Percentiles rank a stretch among this genome's conserved stretches.
Evolutionary conservation across 2,888 invertebrate genomes (phyloP).

Genomic region (Scaptomyza reducta): DNA sequence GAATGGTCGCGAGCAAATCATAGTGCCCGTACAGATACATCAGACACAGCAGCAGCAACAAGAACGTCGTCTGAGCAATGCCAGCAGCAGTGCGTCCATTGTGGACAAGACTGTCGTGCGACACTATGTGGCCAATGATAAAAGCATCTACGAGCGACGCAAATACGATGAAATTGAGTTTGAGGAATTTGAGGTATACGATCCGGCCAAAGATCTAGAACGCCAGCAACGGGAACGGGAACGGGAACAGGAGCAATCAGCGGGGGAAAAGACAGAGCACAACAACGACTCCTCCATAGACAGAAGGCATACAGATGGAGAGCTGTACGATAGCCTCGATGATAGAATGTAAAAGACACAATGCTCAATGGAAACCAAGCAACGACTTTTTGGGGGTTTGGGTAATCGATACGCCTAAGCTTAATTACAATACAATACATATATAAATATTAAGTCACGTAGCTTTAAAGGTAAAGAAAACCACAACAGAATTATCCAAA

Average conservation of each 20-base stretch:
- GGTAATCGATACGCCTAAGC: constrained; percentile 38
- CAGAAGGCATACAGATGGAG: constrained; percentile 40
- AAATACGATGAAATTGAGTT: constrained; percentile 94
- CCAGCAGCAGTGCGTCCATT: constrained; percentile 71
- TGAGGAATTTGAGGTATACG: constrained; percentile 91
- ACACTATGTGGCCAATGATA: constrained; percentile 87
- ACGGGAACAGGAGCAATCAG: constrained; percentile 29
- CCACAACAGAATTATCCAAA: constrained; percentile 56
- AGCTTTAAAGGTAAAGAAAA: constrained; percentile 52
- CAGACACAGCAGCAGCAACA: constrained; percentile 41
- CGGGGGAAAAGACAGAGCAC: constrained; percentile 11
- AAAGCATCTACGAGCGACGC: constrained; percentile 86
- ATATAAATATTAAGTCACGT: constrained; percentile 25
- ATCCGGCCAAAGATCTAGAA: constrained; percentile 81
- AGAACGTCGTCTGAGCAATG: constrained; percentile 68
- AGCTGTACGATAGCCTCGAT: constrained; percentile 81
- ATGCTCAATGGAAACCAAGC: constrained; percentile 36
- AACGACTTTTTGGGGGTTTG: constrained; percentile 51
- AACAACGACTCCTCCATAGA: constrained; percentile 21
- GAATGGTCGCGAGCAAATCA: constrained; percentile 63
- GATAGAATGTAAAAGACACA: constrained; percentile 72
- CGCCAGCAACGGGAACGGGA: constrained; percentile 44
- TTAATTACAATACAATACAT: constrained; percentile 7
- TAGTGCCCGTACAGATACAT: constrained; percentile 79
- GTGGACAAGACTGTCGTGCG: constrained; percentile 86